Base-by-base conservation (phyloP, 2,797 vertebrate genomes). In the Pelochelys cantorii region DNA sequence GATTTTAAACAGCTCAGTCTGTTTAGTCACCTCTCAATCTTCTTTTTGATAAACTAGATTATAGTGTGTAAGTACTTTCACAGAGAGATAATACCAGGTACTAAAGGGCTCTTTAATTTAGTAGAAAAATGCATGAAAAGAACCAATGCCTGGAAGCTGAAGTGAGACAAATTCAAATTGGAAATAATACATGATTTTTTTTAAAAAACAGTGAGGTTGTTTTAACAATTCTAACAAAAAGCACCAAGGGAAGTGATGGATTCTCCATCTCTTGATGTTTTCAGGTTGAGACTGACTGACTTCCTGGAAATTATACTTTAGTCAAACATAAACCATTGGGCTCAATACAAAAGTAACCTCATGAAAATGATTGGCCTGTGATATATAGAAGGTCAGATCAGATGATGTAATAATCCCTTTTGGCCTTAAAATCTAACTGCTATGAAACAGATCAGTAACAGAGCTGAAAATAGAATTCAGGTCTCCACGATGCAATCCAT, bases 21-120 rank as follows among this genome's bases (percentile, higher is more conserved):
- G 34, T 84, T 90, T 90, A 3, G 0, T 65, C 29, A n/a, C 65
- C 18, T 20, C 65, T 71, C 65, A 71, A 6, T 71, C n/a, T 71
- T 71, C n/a, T 71, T 34, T 71, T 71, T 71, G n/a, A 11, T 68
- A 68, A 68, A 34, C 60, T 81, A 92, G 31, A 55, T 83, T 62
- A 84, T 3, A 82, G 54, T 27, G 65, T 55, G 31, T 17, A 84
- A 92, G 90, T 37, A 13, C 29, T 77, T 11, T 84, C 42, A 71
- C 27, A 79, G 59, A 31, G 96, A 91, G 89, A 85, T 95, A 95
- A 94, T 84, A 68, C 68, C 57, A 93, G 74, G 55, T 75, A 75
- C 34, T 80, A 84, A 80, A 85, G 54, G 52, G 89, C 56, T 37
- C 5, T 93, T 92, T 92, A 81, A 22, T 62, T 11, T 75, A 91